Conservation (phyloP, 2,888 invertebrate species). For the Synanthedon formicaeformis region DNA sequence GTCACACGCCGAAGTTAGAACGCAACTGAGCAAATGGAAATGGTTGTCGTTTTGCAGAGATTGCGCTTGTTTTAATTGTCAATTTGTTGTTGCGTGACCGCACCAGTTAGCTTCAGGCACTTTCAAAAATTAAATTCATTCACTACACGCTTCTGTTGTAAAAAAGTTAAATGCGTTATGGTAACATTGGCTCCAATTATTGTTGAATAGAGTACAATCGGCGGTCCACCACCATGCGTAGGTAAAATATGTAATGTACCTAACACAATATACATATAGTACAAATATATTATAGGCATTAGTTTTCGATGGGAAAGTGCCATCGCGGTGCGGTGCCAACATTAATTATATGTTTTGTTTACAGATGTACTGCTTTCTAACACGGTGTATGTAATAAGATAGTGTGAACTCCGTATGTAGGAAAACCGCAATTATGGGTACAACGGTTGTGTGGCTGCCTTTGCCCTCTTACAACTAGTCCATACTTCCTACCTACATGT, state of each 20-base stretch:
- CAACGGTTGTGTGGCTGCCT: slow-evolving; percentile 8
- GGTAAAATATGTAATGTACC: too few relatives aligned
- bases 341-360: too few relatives aligned
- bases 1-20: too few relatives aligned
- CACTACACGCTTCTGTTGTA: slow-evolving; percentile 1
- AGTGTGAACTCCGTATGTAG: too few relatives aligned
- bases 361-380: too few relatives aligned
- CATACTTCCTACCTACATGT: slow-evolving; percentile 6
- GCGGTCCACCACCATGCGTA: too few relatives aligned
- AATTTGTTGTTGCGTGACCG: slow-evolving; percentile 40
- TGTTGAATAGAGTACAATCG: slow-evolving; percentile 2
- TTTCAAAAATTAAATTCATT: slow-evolving; percentile 45
- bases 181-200: neutral
- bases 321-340: too few relatives aligned
- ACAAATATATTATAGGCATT: too few relatives aligned
- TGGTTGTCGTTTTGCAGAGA: slow-evolving; percentile 20
- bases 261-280: too few relatives aligned
- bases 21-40: slow-evolving; percentile 3
- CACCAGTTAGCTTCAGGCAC: slow-evolving; percentile 24
- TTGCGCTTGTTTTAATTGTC: slow-evolving; percentile 31
- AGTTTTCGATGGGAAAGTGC: too few relatives aligned
- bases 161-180: neutral
- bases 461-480: neutral
- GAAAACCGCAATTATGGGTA: neutral
- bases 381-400: too few relatives aligned